A percentile compares a stretch with the other conserved stretches of the same genome.
Evolutionary conservation across 2,113 vertebrate species (phyloP).

Genomic region (Irena cyanogastra): DNA sequence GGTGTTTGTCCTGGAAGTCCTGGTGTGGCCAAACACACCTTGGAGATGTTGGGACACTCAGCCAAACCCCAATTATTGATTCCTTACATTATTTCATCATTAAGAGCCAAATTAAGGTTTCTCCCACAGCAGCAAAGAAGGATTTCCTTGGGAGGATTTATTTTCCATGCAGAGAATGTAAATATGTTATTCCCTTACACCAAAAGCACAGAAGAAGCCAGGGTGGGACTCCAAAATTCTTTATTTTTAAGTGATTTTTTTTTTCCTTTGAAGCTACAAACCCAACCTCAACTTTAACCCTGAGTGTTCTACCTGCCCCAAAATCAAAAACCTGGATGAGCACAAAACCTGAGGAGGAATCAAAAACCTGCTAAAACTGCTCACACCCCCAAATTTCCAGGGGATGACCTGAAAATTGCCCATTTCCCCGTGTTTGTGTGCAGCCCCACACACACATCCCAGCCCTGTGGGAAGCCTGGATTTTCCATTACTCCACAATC

Average conservation of each 20-base stretch:
- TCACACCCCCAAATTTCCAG: background rate
- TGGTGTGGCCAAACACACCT: background rate
- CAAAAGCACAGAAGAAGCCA: background rate
- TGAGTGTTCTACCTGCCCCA: background rate
- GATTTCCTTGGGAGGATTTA: background rate
- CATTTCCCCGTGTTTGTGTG: background rate
- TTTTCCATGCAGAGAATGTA: background rate
- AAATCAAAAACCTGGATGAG: background rate
- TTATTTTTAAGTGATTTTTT: background rate
- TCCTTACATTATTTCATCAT: background rate
- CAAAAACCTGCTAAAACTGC: background rate
- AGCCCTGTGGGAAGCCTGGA: background rate
- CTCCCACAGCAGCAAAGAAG: background rate
- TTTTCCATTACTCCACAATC: slow-evolving; percentile 7
- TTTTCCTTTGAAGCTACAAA: background rate
- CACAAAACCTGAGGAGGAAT: background rate
- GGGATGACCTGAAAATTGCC: background rate
- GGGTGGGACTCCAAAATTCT: background rate
- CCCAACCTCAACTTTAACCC: background rate
- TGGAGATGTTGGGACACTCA: background rate
- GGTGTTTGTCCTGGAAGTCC: background rate
- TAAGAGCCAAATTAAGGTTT: background rate
- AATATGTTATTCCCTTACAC: background rate
- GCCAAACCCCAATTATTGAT: background rate
- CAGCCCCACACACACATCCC: background rate